Conservation (phyloP, 2,888 invertebrate species). For the Acleris holmiana region DNA sequence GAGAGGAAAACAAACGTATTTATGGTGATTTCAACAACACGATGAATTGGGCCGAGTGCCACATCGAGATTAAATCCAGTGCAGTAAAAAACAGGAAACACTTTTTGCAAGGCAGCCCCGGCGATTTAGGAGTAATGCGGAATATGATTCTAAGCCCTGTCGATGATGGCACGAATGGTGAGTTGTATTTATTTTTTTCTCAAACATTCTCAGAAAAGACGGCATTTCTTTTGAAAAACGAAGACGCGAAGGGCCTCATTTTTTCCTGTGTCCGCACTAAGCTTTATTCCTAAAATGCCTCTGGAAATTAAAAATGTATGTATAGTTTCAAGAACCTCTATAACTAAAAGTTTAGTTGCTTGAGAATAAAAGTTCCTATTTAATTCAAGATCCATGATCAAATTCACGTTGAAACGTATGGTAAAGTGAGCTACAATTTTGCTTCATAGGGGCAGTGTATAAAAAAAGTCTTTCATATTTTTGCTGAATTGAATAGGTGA, state of each 20-base stretch:
- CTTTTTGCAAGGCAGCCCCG: slow-evolving; percentile 49
- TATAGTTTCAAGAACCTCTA: no score
- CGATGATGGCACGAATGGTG: slow-evolving; percentile 26
- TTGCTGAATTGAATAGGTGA: no score
- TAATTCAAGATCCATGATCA: slow-evolving; percentile 1
- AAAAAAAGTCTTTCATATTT: no score
- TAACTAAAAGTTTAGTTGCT: slow-evolving; percentile 4
- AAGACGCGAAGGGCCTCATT: no score
- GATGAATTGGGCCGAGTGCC: slow-evolving; percentile 53
- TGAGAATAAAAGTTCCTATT: slow-evolving; percentile 9
- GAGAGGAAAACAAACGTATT: slow-evolving; percentile 38
- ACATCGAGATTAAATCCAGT: slow-evolving; percentile 53
- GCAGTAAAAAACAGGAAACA: slow-evolving; percentile 43
- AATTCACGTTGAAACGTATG: background rate
- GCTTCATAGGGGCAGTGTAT: background rate
- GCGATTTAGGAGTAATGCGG: slow-evolving; percentile 48
- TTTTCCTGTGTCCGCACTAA: no score
- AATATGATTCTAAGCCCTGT: slow-evolving; percentile 49
- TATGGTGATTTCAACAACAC: slow-evolving; percentile 51
- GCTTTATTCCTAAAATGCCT: no score
- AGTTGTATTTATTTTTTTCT: no score
- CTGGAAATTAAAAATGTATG: no score
- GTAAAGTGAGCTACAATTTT: slow-evolving; percentile 1
- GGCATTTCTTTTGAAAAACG: no score
- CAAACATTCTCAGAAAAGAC: no score